Evolutionary conservation across 2,888 invertebrate genomes (phyloP).

Genomic region (Heliconius charithonia): DNA sequence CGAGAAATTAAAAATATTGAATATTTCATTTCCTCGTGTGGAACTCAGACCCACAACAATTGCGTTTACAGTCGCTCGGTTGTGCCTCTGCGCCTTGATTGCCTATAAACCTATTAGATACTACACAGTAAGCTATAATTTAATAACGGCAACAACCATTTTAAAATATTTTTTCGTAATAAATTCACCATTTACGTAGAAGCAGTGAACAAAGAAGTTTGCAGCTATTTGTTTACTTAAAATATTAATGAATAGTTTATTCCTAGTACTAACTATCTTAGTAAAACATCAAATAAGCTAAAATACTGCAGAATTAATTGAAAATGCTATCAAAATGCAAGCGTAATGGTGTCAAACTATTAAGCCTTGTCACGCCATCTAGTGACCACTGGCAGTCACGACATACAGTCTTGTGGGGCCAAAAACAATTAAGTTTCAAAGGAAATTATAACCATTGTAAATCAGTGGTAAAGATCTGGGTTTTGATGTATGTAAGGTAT

Average conservation of each 20-base stretch:
- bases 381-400: slow-evolving; percentile 55
- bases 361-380: slow-evolving; percentile 64
- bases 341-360: slow-evolving; percentile 63
- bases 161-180: not conserved
- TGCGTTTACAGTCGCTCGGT: too few relatives aligned
- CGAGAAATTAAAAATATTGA: too few relatives aligned
- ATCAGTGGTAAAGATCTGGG: not conserved
- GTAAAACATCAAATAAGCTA: slow-evolving; percentile 5
- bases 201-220: not conserved
- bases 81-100: too few relatives aligned
- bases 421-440: slow-evolving; percentile 25
- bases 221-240: not conserved
- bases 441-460: not conserved
- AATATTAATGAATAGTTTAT: not conserved
- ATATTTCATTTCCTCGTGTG: too few relatives aligned
- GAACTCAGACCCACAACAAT: too few relatives aligned
- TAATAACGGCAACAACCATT: not conserved
- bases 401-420: slow-evolving; percentile 47
- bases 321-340: slow-evolving; percentile 60
- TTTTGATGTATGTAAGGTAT: not conserved
- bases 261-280: slow-evolving; percentile 8
- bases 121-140: not conserved
- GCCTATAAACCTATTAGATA: too few relatives aligned
- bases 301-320: slow-evolving; percentile 17
- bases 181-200: not conserved